A percentile compares a stretch with the other conserved stretches of the same genome.
phyloP scores from a whole-genome alignment of 2,113 vertebrate genomes.

The Ciconia boyciana region DNA sequence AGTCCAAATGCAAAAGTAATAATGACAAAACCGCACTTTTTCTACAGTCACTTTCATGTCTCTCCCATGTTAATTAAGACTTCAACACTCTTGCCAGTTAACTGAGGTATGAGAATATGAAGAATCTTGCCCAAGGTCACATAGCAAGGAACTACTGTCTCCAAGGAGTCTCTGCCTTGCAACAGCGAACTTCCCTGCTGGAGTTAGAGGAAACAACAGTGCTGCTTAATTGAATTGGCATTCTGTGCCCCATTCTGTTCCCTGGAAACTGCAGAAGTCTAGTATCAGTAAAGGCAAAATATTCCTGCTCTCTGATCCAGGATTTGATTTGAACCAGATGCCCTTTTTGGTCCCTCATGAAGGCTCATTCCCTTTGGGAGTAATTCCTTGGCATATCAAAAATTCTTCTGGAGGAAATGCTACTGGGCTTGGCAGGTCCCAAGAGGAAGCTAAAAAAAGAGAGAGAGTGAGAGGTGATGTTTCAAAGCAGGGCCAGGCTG shows the following conservation, averaged over 20 bases:
- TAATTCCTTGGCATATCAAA: slow-evolving; percentile 7
- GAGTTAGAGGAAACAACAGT: not conserved
- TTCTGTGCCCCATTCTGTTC: not conserved
- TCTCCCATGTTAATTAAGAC: slow-evolving; percentile 21
- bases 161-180: not conserved
- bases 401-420: not conserved
- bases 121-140: slow-evolving; percentile 10
- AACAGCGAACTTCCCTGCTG: not conserved
- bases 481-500: not conserved
- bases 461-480: not conserved
- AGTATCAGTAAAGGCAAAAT: slow-evolving; percentile 9
- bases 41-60: not conserved
- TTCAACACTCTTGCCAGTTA: not conserved
- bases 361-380: not conserved
- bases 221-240: slow-evolving; percentile 41
- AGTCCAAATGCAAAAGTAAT: not conserved
- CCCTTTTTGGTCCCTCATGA: not conserved
- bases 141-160: not conserved
- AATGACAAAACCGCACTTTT: not conserved
- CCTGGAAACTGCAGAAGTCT: not conserved
- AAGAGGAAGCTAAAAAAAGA: not conserved
- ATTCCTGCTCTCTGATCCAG: not conserved
- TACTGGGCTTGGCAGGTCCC: not conserved
- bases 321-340: slow-evolving; percentile 49
- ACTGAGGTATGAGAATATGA: not conserved